These are phyloP conservation scores for Hestina assimilis DNA, from an alignment of 1,140 invertebrate genomes.

Conservation along the genomic window DNA sequence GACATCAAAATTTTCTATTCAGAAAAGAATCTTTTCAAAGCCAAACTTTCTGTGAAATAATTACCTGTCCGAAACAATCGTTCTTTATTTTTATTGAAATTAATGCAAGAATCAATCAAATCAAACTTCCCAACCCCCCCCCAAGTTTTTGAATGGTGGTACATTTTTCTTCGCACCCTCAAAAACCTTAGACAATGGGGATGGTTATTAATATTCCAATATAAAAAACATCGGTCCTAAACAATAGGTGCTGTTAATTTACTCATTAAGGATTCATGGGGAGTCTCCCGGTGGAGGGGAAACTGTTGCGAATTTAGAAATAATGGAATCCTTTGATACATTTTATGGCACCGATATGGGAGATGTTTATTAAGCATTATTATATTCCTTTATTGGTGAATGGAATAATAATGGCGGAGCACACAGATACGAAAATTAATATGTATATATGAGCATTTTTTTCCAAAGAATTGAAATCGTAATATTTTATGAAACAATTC, in stretches of 20 bases:
- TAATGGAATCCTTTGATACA: slow-evolving; percentile 57
- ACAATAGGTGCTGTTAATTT: slow-evolving; percentile 77
- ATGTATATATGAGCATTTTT: too few relatives aligned
- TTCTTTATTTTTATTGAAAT: slow-evolving; percentile 69
- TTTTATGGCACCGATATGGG: slow-evolving; percentile 35
- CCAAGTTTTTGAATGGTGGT: slow-evolving; percentile 44
- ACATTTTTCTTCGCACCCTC: slow-evolving; percentile 60
- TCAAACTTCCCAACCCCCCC: slow-evolving; percentile 49
- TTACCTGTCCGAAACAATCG: slow-evolving; percentile 59
- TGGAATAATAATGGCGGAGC: too few relatives aligned
- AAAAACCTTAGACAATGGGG: slow-evolving; percentile 49
- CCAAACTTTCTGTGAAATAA: slow-evolving; percentile 31
- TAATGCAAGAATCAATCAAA: slow-evolving; percentile 73
- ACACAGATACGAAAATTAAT: too few relatives aligned
- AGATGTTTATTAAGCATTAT: slow-evolving; percentile 19
- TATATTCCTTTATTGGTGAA: background rate
- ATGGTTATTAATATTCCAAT: slow-evolving; percentile 72
- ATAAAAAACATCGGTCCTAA: slow-evolving; percentile 66
- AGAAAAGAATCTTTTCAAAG: background rate
- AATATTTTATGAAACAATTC: background rate
- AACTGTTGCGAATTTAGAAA: slow-evolving; percentile 41
- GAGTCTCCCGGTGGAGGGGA: slow-evolving; percentile 31
- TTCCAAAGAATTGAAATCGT: too few relatives aligned
- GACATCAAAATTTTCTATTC: background rate
- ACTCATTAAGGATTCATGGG: slow-evolving; percentile 74